Evolutionary conservation across 2,888 invertebrate genomes (phyloP).

Genomic region (Tyria jacobaeae): DNA sequence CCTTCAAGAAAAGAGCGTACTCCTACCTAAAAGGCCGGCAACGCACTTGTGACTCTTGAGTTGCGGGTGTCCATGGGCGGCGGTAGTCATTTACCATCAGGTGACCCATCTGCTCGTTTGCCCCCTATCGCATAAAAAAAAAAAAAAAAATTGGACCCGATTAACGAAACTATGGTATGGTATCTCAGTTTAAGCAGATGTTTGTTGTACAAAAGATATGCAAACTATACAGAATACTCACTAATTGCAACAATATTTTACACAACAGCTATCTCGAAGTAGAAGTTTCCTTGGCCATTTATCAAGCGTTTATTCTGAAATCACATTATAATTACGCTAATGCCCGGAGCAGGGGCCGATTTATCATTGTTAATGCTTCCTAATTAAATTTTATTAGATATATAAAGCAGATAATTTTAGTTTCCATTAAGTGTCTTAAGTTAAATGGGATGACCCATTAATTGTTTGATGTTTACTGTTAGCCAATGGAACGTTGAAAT

Average conservation of each 20-base stretch:
- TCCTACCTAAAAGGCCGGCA: no score
- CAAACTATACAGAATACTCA: conserved; percentile 27
- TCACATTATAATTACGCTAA: conserved; percentile 79
- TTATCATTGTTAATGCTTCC: conserved; percentile 73
- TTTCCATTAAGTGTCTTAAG: conserved; percentile 36
- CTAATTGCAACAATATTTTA: conserved; percentile 52
- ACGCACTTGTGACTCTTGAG: no score
- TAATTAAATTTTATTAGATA: conserved; percentile 77
- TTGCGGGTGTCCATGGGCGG: no score
- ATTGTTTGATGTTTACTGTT: conserved; percentile 30
- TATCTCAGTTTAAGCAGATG: neutral
- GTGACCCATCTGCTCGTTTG: no score
- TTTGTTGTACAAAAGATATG: neutral
- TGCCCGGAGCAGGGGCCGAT: conserved; percentile 63
- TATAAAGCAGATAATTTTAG: conserved; percentile 56
- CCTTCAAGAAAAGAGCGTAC: no score
- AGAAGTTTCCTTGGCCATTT: conserved; percentile 67
- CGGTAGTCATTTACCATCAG: no score
- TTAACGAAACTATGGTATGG: neutral
- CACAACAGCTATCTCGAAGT: conserved; percentile 27
- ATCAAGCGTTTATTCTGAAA: conserved; percentile 78
- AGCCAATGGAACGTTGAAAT: conserved; percentile 44
- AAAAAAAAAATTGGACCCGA: neutral
- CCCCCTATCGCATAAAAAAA: no score
- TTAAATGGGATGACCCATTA: conserved; percentile 34